Base-by-base conservation (phyloP, 2,113 vertebrate genomes). In the Dasypus novemcinctus region DNA sequence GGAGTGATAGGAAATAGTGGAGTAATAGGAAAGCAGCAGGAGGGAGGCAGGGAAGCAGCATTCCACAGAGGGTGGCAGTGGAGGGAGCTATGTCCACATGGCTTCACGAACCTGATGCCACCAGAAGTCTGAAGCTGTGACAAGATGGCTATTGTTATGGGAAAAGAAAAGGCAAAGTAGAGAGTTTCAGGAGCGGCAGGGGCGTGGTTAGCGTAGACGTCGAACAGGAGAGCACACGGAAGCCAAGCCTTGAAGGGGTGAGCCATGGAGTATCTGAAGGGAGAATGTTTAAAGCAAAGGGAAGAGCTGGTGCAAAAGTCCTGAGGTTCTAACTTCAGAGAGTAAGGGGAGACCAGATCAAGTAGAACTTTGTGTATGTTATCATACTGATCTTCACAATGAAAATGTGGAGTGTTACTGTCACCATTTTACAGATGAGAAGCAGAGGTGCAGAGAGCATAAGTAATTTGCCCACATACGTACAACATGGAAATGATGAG, bases 81-180 rank as follows among this genome's bases (percentile, higher is more conserved):
- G 33, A 54, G 20, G 86, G 0, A 33, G 9, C 59, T 3, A 7
- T 38, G 2, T 33, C 71, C 36, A 15, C 1, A 0, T 13, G 38
- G 59, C 46, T 13, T 61, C 46, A 81, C 14, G 27, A 1, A 25
- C 54, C n/a, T 36, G 15, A 64, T 25, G n/a, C 49, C 25, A 18
- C 33, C 10, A 3, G 49, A 52, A 33, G 23, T 41, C n/a, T 38
- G 59, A 18, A 87, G 52, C 36, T 41, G 57, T 59, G 57, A 59
- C 57, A 59, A 81, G n/a, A 38, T 43, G n/a, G 25, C 25, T 5
- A 85, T 41, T 72, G 23, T 33, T 80, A 17, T 17, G 46, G 52
- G 79, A 64, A 21, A 63, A 95, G 17, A 57, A 15, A 38, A 74
- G 31, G 8, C 8, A 89, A 76, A 89, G 21, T 17, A 38, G 71